A percentile compares a stretch with the other conserved stretches of the same genome.
phyloP scores from a whole-genome alignment of 37 sponge, comb jelly and placozoan species.

The Aphrocallistes beatrix region DNA sequence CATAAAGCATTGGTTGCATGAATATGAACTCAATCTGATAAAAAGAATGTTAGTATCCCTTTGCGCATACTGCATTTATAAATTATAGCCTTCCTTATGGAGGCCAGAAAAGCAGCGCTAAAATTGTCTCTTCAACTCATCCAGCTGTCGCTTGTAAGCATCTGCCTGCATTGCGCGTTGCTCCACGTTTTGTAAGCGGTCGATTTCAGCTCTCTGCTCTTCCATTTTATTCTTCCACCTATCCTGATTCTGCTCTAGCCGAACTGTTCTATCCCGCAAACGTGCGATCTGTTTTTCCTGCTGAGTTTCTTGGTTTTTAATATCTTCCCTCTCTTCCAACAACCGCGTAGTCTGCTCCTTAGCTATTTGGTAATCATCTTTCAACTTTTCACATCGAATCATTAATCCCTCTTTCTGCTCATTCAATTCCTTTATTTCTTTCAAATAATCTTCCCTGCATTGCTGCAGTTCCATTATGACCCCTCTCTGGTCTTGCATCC shows the following conservation, averaged over 20 bases:
- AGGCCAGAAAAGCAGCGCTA: too few relatives aligned
- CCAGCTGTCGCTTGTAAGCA: neutral
- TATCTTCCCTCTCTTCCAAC: neutral
- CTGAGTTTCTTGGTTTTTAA: neutral
- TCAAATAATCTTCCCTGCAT: neutral
- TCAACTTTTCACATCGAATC: neutral
- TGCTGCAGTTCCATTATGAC: neutral
- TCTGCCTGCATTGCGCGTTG: slow-evolving; percentile 2
- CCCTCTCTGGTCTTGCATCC: neutral
- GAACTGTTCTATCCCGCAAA: neutral
- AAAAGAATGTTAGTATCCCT: too few relatives aligned
- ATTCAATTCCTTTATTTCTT: neutral
- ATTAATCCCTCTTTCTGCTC: neutral
- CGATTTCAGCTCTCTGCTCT: slow-evolving; percentile 1
- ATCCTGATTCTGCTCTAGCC: neutral
- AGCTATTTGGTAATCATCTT: neutral
- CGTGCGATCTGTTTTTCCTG: neutral
- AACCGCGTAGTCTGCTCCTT: neutral
- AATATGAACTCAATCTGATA: too few relatives aligned
- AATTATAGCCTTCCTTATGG: too few relatives aligned
- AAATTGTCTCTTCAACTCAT: neutral
- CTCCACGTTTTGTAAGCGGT: neutral
- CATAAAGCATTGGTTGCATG: too few relatives aligned
- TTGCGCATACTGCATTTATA: too few relatives aligned
- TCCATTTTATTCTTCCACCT: neutral